A percentile compares a stretch with the other conserved stretches of the same genome.
phyloP scores from a whole-genome alignment of 2,797 vertebrate genomes.

The Miichthys miiuy region DNA sequence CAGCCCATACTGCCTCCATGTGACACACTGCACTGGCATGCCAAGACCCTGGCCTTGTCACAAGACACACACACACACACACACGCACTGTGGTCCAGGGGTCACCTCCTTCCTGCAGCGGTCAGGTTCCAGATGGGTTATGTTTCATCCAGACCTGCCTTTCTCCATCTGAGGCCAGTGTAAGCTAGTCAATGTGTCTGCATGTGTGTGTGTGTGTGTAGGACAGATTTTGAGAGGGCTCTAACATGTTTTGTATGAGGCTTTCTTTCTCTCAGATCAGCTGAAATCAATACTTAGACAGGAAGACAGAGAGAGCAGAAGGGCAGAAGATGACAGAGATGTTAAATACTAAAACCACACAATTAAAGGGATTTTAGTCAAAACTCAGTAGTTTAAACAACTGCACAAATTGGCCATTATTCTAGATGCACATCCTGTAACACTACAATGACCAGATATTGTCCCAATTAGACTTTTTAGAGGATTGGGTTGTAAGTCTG shows the following conservation, averaged over 20 bases:
- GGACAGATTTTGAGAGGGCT: constrained; percentile 11
- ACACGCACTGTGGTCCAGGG: constrained; percentile 59
- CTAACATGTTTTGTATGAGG: not conserved
- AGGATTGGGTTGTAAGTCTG: constrained; percentile 2
- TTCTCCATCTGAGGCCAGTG: constrained; percentile 42
- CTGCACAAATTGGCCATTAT: constrained; percentile 15
- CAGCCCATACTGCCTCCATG: constrained; percentile 71
- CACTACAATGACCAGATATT: constrained; percentile 14
- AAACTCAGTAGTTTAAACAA: constrained; percentile 2
- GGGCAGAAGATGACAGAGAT: not conserved
- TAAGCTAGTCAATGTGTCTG: constrained; percentile 31
- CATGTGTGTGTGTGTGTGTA: constrained; percentile 21
- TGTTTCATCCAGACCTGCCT: constrained; percentile 75
- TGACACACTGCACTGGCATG: constrained; percentile 78
- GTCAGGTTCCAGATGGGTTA: constrained; percentile 80
- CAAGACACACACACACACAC: constrained; percentile 30
- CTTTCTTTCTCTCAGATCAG: constrained; percentile 31
- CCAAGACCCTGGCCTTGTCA: constrained; percentile 72
- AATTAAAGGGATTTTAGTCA: constrained; percentile 2
- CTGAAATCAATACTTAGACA: constrained; percentile 41
- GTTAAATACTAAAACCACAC: constrained; percentile 2
- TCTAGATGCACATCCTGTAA: not conserved
- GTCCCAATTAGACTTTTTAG: constrained; percentile 17
- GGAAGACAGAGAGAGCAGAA: constrained; percentile 23
- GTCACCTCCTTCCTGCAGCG: constrained; percentile 70